Base-by-base conservation (phyloP, 2,797 vertebrate genomes). In the Typhlichthys eigenmanni region DNA sequence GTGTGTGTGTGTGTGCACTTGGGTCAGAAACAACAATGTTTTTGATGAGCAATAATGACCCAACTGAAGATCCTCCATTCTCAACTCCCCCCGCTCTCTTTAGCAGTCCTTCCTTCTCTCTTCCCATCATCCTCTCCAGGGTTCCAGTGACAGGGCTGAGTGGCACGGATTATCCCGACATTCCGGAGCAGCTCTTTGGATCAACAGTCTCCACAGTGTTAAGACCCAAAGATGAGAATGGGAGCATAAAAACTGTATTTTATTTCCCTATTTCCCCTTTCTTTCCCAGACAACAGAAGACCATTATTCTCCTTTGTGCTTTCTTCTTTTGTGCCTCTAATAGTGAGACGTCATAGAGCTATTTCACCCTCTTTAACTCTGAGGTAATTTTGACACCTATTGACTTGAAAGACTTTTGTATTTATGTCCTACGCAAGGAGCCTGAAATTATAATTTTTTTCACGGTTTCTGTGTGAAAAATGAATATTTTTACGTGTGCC, bases 111-210 rank as follows among this genome's bases (percentile, higher is more conserved):
- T 55, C 19, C 29, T 17, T 61, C 52, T 48, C 47, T 0, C 49
- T 56, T 32, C 17, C 55, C 8, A 43, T 32, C 50, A 12, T 57
- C 52, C 38, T 45, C 68, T 32, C 47, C 5, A 13, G 67, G 59
- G 67, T 69, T 58, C 69, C 29, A 71, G 84, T 48, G 87, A 88
- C 55, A 58, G 79, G 78, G 74, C 80, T 66, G 16, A 86, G 70
- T 66, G 84, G 72, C 80, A 82, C 80, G 53, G 79, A 83, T 91
- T 85, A 89, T 86, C 72, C 85, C 49, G 45, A 75, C 78, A 86
- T 83, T 82, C 78, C 77, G 61, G 69, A 79, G 76, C 83, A 66
- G 87, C 78, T 81, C 78, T 84, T 75, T 81, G 82, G 84, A 78
- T 87, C 80, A 72, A 78, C 76, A 60, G 62, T 75, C 67, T 80